Evolutionary conservation across 1,140 invertebrate species (phyloP).

Genomic region (Drosophila triauraria): DNA sequence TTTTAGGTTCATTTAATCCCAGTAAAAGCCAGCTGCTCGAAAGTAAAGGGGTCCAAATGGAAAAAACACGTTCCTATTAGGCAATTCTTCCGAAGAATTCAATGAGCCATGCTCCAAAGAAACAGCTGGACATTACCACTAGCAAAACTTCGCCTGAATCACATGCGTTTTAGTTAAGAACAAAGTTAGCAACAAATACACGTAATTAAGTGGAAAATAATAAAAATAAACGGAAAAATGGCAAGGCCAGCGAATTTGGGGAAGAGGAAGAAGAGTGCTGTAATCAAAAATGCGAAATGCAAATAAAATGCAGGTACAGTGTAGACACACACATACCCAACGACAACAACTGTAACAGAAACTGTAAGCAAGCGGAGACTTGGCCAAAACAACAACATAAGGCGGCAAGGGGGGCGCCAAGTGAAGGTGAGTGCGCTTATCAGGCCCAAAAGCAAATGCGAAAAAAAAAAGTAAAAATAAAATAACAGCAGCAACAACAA

Average conservation of each 20-base stretch:
- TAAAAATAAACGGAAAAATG: slow-evolving; percentile 14
- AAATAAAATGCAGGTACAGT: slow-evolving; percentile 51
- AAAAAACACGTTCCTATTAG: slow-evolving; percentile 30
- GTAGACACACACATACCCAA: not conserved
- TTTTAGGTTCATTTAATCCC: not conserved
- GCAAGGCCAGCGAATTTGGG: slow-evolving; percentile 23
- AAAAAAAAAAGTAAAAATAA: slow-evolving; percentile 47
- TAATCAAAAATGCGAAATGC: slow-evolving; percentile 49
- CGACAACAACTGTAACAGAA: slow-evolving; percentile 42
- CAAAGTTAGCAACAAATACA: slow-evolving; percentile 5
- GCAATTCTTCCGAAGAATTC: slow-evolving; percentile 12
- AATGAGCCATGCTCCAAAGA: slow-evolving; percentile 39
- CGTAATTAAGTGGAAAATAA: slow-evolving; percentile 10
- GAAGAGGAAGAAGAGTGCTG: slow-evolving; percentile 6
- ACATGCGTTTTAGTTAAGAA: slow-evolving; percentile 21
- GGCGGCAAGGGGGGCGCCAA: slow-evolving; percentile 20
- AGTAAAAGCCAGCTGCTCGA: not conserved
- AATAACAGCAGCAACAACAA: slow-evolving; percentile 24
- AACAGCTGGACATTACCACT: slow-evolving; percentile 51
- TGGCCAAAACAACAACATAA: slow-evolving; percentile 18
- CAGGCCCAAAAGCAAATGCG: slow-evolving; percentile 48
- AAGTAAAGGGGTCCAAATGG: not conserved
- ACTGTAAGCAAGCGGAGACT: slow-evolving; percentile 22
- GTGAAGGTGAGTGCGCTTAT: slow-evolving; percentile 56
- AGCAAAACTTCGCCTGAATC: slow-evolving; percentile 29